Evolutionary conservation across 2,888 invertebrate species (phyloP).

Genomic region (Ormyrus pomaceus): DNA sequence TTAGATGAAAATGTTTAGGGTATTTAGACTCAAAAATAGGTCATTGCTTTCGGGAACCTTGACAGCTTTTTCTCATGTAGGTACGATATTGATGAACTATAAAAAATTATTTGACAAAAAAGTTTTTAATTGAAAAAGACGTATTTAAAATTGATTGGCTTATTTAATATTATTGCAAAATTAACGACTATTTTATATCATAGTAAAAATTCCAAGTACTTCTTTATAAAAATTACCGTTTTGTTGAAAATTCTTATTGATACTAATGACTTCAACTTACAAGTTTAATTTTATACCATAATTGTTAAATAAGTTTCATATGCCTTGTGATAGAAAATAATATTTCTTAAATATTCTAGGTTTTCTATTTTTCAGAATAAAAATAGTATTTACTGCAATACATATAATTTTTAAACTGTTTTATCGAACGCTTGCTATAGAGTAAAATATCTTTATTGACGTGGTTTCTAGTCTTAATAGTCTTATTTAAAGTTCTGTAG

Average conservation of each 20-base stretch:
- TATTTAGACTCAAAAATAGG: no score
- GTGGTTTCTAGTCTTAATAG: conserved; percentile 40
- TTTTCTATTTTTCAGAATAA: background rate
- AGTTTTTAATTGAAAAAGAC: background rate
- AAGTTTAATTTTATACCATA: conserved; percentile 4
- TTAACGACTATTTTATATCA: no score
- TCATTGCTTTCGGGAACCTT: no score
- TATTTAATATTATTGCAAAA: no score
- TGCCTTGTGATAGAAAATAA: conserved; percentile 26
- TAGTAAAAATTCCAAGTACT: no score
- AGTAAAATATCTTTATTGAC: conserved; percentile 18
- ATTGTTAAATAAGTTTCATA: conserved; percentile 6
- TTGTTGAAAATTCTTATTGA: no score
- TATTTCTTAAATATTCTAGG: conserved; percentile 6
- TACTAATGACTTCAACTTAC: background rate
- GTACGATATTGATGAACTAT: no score
- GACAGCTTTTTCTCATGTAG: no score
- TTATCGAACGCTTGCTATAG: background rate
- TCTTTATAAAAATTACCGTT: no score
- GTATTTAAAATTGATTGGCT: no score
- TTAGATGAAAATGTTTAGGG: background rate
- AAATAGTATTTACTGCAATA: background rate
- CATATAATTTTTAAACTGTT: no score
- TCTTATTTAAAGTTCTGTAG: conserved; percentile 13
- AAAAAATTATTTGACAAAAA: no score